Percentiles rank a stretch among this genome's conserved stretches.
These are phyloP conservation scores for Gryllus bimaculatus DNA, from an alignment of 1,140 invertebrate species.

Conservation along the genomic window DNA sequence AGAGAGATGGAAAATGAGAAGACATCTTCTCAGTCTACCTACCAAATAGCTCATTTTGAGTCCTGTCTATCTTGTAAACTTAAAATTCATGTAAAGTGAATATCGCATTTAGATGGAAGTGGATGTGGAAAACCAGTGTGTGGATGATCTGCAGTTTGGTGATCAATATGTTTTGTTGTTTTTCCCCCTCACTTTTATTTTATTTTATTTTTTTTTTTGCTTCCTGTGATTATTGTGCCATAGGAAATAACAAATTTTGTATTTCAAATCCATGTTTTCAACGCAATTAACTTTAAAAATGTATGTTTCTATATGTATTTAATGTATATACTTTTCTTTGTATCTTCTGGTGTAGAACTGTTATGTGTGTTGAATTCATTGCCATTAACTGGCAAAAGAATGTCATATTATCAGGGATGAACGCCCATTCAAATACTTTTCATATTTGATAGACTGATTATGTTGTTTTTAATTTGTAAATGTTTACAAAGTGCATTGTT, in stretches of 20 bases:
- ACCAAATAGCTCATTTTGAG: slow-evolving; percentile 17
- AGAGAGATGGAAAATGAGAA: background rate
- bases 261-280: background rate
- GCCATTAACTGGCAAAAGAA: background rate
- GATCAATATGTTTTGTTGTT: background rate
- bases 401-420: background rate
- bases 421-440: slow-evolving; percentile 8
- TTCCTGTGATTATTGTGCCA: slow-evolving; percentile 19
- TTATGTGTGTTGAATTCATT: slow-evolving; percentile 1
- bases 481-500: slow-evolving; percentile 8
- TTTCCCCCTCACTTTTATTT: background rate
- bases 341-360: background rate
- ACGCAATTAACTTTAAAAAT: background rate
- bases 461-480: slow-evolving; percentile 13
- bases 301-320: background rate
- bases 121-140: background rate
- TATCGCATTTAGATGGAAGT: slow-evolving; percentile 17
- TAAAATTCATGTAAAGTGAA: slow-evolving; percentile 9
- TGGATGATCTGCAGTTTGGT: slow-evolving; percentile 4
- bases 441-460: slow-evolving; percentile 12
- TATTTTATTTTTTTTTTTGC: slow-evolving; percentile 11
- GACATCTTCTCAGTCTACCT: background rate
- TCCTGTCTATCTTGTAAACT: slow-evolving; percentile 9
- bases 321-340: background rate
- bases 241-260: slow-evolving; percentile 15